These are phyloP conservation scores for Sarcophilus harrisii DNA, from an alignment of 2,797 vertebrate genomes.

Conservation along the genomic window DNA sequence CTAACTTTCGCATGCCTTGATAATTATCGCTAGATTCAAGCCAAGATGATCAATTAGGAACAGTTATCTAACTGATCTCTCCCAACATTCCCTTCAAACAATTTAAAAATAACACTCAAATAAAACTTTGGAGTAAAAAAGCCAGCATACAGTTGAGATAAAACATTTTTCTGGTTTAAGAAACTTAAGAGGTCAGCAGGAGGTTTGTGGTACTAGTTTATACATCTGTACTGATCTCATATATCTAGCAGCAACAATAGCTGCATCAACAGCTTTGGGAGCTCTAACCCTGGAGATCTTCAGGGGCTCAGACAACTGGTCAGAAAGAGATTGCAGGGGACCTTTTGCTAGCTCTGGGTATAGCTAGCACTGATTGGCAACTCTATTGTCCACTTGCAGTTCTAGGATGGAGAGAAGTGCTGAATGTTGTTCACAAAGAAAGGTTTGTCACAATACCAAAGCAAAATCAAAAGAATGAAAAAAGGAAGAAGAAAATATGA, in stretches of 20 bases:
- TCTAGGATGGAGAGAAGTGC: background rate
- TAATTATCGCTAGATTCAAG: background rate
- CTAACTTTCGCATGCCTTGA: background rate
- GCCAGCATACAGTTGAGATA: background rate
- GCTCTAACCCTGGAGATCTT: background rate
- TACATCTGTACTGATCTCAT: background rate
- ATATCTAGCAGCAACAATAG: background rate
- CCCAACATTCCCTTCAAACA: background rate
- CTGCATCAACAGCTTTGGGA: background rate
- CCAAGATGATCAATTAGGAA: background rate
- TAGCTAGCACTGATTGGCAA: background rate
- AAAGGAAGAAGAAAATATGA: background rate
- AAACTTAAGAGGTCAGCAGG: background rate
- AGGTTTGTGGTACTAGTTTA: background rate
- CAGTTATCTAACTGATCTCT: background rate
- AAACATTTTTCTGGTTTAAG: background rate
- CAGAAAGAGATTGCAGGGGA: background rate
- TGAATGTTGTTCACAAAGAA: background rate
- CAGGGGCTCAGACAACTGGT: background rate
- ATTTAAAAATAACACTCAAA: background rate
- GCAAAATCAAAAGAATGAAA: background rate
- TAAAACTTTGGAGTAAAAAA: background rate
- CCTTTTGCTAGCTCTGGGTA: background rate
- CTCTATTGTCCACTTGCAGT: background rate
- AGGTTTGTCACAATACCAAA: background rate